These are phyloP conservation scores for Drosophila fungiperda DNA, from an alignment of 2,888 invertebrate species.

Conservation along the genomic window DNA sequence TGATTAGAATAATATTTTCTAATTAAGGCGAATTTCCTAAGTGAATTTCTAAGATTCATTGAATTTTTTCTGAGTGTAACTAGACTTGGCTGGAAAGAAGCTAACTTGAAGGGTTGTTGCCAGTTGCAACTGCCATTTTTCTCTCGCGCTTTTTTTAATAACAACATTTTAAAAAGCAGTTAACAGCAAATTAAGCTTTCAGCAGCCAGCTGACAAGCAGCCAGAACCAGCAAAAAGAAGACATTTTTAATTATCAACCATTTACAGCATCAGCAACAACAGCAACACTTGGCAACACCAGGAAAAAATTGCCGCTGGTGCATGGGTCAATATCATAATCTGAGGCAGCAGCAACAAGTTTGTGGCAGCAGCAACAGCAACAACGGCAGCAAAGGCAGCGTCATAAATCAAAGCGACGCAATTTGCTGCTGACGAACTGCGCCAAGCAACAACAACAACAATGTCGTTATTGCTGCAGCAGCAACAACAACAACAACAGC, in stretches of 20 bases:
- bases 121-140: constrained; percentile 23
- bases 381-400: constrained; percentile 56
- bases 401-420: constrained; percentile 84
- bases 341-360: constrained; percentile 70
- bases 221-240: constrained; percentile 54
- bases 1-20: background rate
- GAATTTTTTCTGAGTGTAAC: background rate
- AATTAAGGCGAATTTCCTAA: rapidly evolving
- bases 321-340: constrained; percentile 83
- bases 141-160: constrained; percentile 53
- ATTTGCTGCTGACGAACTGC: constrained; percentile 81
- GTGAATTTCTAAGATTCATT: background rate
- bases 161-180: constrained; percentile 75
- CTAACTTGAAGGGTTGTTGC: background rate
- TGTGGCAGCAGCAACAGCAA: constrained; percentile 43
- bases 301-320: constrained; percentile 74
- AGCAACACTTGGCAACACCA: constrained; percentile 34
- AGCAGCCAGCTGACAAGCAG: constrained; percentile 48
- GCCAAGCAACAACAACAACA: constrained; percentile 41
- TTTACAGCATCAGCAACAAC: constrained; percentile 57
- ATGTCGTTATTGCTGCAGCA: constrained; percentile 39
- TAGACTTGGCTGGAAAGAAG: background rate
- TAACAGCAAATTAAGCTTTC: constrained; percentile 80
- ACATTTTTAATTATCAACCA: constrained; percentile 81
- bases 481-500: constrained; percentile 46